Evolutionary conservation across 2,113 vertebrate genomes (phyloP), one percentile per base, ranked within the genome.

Genomic region (Anhinga anhinga): DNA sequence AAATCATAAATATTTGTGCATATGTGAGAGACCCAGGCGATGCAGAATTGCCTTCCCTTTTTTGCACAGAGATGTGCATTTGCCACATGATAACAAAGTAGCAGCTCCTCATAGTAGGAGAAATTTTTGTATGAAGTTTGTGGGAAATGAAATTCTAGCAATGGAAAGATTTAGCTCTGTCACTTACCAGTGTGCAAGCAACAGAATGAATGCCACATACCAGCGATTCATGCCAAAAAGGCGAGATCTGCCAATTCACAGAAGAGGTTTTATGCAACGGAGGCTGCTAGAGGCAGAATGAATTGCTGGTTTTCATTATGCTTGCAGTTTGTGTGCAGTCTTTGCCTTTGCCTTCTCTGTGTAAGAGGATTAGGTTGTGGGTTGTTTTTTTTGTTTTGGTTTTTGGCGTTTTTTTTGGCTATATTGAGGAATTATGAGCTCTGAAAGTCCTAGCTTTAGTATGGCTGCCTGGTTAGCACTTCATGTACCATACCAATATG

Each of bases 231-330:
- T 94, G 81, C 78, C 81, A 91, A 47, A 97, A 90, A 82, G 32
- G 42, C 76, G 19, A 94, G 86, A 77, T 89, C 34, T 93, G 86
- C 93, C 93, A 95, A 62, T 91, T 95, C 93, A 82, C 84, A 86
- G 84, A 82, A 91, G 89, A 89, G 66, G 14, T 72, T 97, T 96
- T 80, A 88, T 82, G 94, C n/a, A 62, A 95, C 94, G 70, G 84
- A 83, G 40, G 84, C 49, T 93, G 78, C 66, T 87, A 66, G 84
- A 89, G 66, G 91, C 94, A 95, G 82, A 89, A 91, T 55, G 74
- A 85, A 58, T 58, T 77, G 61, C 83, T 97, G 96, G 77, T 91
- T 96, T 95, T 97, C 93, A 89, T 95, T 95, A 87, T 7, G 29
- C 86, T 79, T 91, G 40, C 70, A 72, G 40, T 89, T 91, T 91